Evolutionary conservation across 2,888 invertebrate species (phyloP).

Genomic region (Cetonia aurata): DNA sequence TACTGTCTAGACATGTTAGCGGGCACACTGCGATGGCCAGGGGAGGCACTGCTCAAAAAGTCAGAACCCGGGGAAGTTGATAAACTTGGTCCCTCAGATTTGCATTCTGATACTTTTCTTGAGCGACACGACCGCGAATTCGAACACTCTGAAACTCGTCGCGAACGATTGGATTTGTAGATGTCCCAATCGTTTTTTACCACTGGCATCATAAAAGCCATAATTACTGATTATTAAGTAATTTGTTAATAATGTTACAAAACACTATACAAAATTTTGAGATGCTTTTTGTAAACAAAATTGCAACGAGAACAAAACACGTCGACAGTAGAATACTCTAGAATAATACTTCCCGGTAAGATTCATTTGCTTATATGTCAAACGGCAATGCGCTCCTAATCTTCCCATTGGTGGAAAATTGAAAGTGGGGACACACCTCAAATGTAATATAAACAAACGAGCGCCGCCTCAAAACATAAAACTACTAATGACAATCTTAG

Average conservation of each 20-base stretch:
- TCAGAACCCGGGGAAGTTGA: slow-evolving; percentile 76
- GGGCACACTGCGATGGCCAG: slow-evolving; percentile 78
- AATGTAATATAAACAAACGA: slow-evolving; percentile 48
- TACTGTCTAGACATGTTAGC: slow-evolving; percentile 74
- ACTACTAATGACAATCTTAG: slow-evolving; percentile 3
- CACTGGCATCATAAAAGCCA: slow-evolving; percentile 97
- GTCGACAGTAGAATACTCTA: slow-evolving; percentile 29
- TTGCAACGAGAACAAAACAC: slow-evolving; percentile 6
- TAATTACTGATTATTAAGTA: slow-evolving; percentile 59
- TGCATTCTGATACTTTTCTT: slow-evolving; percentile 81
- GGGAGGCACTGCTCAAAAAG: slow-evolving; percentile 67
- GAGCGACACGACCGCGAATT: slow-evolving; percentile 73
- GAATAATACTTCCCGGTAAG: slow-evolving; percentile 40
- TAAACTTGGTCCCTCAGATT: slow-evolving; percentile 80
- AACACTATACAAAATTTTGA: slow-evolving; percentile 10
- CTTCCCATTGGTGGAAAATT: slow-evolving; percentile 54
- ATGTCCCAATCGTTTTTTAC: slow-evolving; percentile 95
- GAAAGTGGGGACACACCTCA: slow-evolving; percentile 52
- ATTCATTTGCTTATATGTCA: slow-evolving; percentile 55
- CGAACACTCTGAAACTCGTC: slow-evolving; percentile 82
- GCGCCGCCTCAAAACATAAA: slow-evolving; percentile 45
- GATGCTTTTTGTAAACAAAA: not conserved
- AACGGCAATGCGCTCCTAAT: slow-evolving; percentile 52
- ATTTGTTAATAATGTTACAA: not conserved
- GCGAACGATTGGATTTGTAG: slow-evolving; percentile 85